Evolutionary conservation across 2,797 vertebrate genomes (phyloP).

Genomic region (Mormyrus proboscirostris): DNA sequence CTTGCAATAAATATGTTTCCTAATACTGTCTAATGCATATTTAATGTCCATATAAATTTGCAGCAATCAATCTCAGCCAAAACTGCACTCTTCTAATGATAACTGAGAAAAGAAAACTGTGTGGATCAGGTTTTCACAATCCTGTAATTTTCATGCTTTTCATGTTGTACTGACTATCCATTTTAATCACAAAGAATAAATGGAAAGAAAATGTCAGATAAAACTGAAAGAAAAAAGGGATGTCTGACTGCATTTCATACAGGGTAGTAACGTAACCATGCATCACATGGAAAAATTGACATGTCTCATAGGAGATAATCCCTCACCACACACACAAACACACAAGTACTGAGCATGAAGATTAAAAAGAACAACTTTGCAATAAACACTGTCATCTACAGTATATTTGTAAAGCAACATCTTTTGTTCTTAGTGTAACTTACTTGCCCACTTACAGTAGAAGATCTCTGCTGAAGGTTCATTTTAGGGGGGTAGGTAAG

Average conservation of each 20-base stretch:
- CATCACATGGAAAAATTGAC: background rate
- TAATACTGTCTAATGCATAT: conserved; percentile 49
- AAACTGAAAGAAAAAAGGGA: background rate
- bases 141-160: conserved; percentile 35
- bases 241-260: background rate
- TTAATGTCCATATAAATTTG: conserved; percentile 49
- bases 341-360: background rate
- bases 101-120: conserved; percentile 36
- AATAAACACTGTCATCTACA: background rate
- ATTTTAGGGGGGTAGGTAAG: background rate
- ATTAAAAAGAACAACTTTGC: background rate
- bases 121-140: conserved; percentile 29
- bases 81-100: conserved; percentile 39
- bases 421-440: background rate
- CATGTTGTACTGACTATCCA: conserved; percentile 30
- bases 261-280: background rate
- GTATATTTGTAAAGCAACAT: background rate
- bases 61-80: conserved; percentile 41
- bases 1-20: conserved; percentile 46
- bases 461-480: background rate
- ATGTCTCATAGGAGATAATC: background rate
- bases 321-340: background rate
- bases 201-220: background rate
- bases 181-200: conserved; percentile 12
- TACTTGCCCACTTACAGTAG: background rate